Percentiles rank a stretch among this genome's conserved stretches.
Conservation (phyloP, 2,888 invertebrate genomes). For the Pachydiplax longipennis region DNA sequence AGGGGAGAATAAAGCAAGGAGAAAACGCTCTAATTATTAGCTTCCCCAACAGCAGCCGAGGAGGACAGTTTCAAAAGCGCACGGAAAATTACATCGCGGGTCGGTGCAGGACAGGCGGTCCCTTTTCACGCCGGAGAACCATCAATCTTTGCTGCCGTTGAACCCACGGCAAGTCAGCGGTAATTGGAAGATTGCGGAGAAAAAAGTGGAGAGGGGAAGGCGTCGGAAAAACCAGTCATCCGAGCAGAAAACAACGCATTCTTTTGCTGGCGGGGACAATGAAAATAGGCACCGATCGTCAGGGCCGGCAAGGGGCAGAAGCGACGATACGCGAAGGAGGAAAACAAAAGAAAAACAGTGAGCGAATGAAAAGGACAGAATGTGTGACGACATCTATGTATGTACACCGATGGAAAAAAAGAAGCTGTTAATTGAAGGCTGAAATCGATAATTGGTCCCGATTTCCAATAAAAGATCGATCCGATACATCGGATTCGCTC, state of each 20-base stretch:
- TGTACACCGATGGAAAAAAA: too few relatives aligned
- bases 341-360: too few relatives aligned
- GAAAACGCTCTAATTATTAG: constrained; percentile 21
- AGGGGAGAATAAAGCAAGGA: background rate
- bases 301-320: too few relatives aligned
- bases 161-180: constrained; percentile 19
- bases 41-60: background rate
- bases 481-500: too few relatives aligned
- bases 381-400: too few relatives aligned
- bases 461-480: too few relatives aligned
- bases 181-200: constrained; percentile 14
- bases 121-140: background rate
- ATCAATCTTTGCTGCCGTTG: constrained; percentile 12
- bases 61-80: constrained; percentile 13
- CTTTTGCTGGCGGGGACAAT: background rate
- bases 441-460: too few relatives aligned
- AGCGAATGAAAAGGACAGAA: too few relatives aligned
- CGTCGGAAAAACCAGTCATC: background rate
- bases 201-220: background rate
- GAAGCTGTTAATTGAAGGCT: too few relatives aligned
- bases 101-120: background rate
- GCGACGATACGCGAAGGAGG: too few relatives aligned
- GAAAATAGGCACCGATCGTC: background rate
- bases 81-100: constrained; percentile 19
- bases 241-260: background rate